A percentile compares a stretch with the other conserved stretches of the same genome.
Conservation (phyloP, 2,888 invertebrate species). For the Caenorhabditis becei region DNA sequence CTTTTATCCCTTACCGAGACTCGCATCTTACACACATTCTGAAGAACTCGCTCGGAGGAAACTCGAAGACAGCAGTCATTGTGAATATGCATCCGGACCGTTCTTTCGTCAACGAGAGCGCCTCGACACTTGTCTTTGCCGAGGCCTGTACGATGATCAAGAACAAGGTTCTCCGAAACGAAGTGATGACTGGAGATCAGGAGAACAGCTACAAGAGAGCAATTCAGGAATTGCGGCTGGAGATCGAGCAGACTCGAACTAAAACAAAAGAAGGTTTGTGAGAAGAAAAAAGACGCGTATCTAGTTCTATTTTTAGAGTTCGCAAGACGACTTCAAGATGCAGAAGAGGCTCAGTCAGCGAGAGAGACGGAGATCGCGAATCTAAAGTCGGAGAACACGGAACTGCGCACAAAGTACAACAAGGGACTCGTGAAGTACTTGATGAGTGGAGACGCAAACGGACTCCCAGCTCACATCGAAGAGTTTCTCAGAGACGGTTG, state of each 20-base stretch:
- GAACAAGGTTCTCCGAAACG: slow-evolving; percentile 83
- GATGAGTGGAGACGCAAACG: too few relatives aligned
- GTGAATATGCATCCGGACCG: slow-evolving; percentile 83
- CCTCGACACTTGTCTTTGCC: slow-evolving; percentile 83
- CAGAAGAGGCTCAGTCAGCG: slow-evolving; percentile 10
- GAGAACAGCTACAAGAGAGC: slow-evolving; percentile 81
- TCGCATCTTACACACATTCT: slow-evolving; percentile 83
- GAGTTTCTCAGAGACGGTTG: background rate
- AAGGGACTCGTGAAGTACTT: slow-evolving; percentile 23
- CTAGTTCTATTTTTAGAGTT: background rate
- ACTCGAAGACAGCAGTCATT: slow-evolving; percentile 83
- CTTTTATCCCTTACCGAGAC: slow-evolving; percentile 83
- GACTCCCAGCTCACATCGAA: background rate
- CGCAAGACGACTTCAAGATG: slow-evolving; percentile 10
- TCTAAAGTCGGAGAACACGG: slow-evolving; percentile 20
- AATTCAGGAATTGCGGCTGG: slow-evolving; percentile 79
- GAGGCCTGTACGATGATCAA: slow-evolving; percentile 82
- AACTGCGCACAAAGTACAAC: slow-evolving; percentile 40
- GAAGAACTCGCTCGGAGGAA: slow-evolving; percentile 83
- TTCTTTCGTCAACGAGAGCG: slow-evolving; percentile 82
- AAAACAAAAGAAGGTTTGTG: slow-evolving; percentile 4
- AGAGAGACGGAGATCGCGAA: slow-evolving; percentile 7
- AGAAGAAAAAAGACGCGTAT: background rate
- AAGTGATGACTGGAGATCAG: slow-evolving; percentile 82
- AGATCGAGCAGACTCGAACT: slow-evolving; percentile 29